Conservation (phyloP, 2,113 vertebrate species). For the Stercorarius parasiticus region DNA sequence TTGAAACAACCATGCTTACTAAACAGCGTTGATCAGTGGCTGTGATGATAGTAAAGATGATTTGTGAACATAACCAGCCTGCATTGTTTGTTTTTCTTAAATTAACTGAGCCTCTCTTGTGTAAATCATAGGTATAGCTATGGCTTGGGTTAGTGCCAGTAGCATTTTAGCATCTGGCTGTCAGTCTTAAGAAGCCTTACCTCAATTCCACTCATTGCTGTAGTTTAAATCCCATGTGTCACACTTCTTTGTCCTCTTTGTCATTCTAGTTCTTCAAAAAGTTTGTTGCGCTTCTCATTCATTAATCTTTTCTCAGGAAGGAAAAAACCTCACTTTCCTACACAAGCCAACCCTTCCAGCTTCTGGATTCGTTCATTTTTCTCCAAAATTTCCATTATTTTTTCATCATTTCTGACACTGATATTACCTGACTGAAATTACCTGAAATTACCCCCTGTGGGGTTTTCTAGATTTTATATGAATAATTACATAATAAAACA, state of each 20-base stretch:
- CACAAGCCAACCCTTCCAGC: background rate
- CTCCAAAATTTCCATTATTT: background rate
- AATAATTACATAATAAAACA: background rate
- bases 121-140: background rate
- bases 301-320: background rate
- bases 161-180: background rate
- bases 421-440: background rate
- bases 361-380: background rate
- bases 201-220: background rate
- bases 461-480: background rate
- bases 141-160: background rate
- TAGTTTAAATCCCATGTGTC: background rate
- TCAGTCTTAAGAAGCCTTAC: background rate
- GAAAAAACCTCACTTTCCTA: background rate
- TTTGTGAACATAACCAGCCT: background rate
- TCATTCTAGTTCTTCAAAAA: background rate
- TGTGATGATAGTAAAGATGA: background rate
- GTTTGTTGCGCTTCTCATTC: background rate
- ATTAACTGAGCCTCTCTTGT: background rate
- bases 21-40: background rate
- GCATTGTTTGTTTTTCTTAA: background rate
- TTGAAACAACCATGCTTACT: background rate
- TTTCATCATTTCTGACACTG: background rate
- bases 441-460: background rate
- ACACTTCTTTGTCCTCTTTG: background rate